Base-by-base conservation (phyloP, 2,113 vertebrate species). In the Vulpes ferrilata region DNA sequence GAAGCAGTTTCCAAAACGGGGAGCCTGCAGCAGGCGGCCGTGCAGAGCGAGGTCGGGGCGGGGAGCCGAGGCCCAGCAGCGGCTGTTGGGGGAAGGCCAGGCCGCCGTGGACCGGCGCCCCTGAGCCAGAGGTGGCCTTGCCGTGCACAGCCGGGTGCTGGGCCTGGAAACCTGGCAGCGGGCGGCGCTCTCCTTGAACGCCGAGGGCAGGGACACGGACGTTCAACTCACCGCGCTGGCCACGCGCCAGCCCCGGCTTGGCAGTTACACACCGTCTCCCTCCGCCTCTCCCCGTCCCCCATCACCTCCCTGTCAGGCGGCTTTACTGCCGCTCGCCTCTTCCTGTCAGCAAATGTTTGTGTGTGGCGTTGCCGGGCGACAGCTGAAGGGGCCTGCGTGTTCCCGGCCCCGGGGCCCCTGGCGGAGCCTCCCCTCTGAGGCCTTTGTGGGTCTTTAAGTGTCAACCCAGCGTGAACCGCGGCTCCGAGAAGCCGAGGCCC, bases 301-400 rank as follows among this genome's bases (percentile, higher is more conserved):
- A n/a, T 97, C 97, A 97, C 96, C 95, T 97, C 96, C 88, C 97
- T 96, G 97, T 97, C 97, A 98, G 92, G 57, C 86, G 2, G 96
- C 96, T 97, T 98, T 98, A 96, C 92, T 73, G 95, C 96, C 23
- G 5, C 82, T 67, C 51, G 71, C 80, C 93, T 97, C 96, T 98
- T 97, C 96, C 97, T 98, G 97, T 98, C 98, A 98, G 96, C 92
- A 96, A 97, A 96, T 97, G 97, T 98, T 98, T 98, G 97, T 97
- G 96, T 97, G 95, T 95, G 83, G 86, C 8, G 83, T 98, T 98
- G 98, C 97, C 43, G 92, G 96, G 97, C 20, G 74, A 97, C 98
- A 88, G 92, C 88, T 87, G 83, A 89, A 80, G 92, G 93, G 93
- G 82, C 93, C 95, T 97, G 92, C 82, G 10, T 97, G 96, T 92